Evolutionary conservation across 2,888 invertebrate genomes (phyloP).

Genomic region (Andrena camellia): DNA sequence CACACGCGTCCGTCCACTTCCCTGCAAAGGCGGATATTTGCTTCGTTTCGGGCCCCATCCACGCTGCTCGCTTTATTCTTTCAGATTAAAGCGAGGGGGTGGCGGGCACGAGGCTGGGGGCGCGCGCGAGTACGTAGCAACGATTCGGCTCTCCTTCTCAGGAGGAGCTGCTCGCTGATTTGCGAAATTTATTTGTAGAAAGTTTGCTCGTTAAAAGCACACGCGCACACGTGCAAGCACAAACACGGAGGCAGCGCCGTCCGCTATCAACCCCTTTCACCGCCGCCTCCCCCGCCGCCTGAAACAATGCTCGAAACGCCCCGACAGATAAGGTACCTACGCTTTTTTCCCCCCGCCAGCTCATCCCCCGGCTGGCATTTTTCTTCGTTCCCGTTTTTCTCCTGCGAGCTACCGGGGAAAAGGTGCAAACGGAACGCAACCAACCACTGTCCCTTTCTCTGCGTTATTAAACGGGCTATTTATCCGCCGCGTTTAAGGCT

Average conservation of each 20-base stretch:
- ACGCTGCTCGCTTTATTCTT: conserved; percentile 36
- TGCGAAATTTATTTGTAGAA: conserved; percentile 75
- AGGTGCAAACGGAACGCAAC: too few species aligned
- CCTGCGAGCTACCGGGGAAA: neutral
- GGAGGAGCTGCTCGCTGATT: conserved; percentile 67
- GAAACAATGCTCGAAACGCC: conserved; percentile 58
- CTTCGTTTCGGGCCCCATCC: conserved; percentile 11
- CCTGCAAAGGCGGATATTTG: conserved; percentile 5
- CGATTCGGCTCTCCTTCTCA: conserved; percentile 42
- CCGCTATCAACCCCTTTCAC: conserved; percentile 38
- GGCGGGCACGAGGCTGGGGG: neutral
- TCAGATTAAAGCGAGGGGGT: conserved; percentile 35
- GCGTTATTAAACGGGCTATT: too few species aligned
- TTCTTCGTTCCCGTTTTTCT: conserved; percentile 6
- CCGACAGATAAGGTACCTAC: conserved; percentile 48
- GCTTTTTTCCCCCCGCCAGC: conserved; percentile 22
- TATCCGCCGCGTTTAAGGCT: neutral
- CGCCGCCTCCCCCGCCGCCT: conserved; percentile 4
- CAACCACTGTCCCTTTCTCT: too few species aligned
- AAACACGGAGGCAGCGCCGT: neutral
- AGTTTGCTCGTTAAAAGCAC: conserved; percentile 77
- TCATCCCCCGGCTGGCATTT: conserved; percentile 16
- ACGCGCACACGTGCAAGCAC: conserved; percentile 9
- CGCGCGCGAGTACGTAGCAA: conserved; percentile 31
- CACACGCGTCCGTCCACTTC: neutral